Evolutionary conservation across 2,888 invertebrate species (phyloP).

Genomic region (Melinaea marsaeus): DNA sequence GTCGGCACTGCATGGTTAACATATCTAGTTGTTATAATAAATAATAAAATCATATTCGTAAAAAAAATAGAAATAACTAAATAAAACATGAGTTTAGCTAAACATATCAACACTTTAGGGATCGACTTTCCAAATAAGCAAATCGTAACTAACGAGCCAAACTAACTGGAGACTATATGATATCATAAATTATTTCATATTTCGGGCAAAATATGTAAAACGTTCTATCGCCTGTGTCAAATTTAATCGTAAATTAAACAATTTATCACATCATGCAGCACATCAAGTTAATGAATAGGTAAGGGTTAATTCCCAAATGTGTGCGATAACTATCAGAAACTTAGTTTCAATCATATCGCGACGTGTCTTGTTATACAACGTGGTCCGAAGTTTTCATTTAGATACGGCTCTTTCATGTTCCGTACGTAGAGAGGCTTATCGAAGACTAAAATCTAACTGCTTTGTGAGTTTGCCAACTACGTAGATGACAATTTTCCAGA

Average conservation of each 20-base stretch:
- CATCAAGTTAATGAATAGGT: conserved; percentile 26
- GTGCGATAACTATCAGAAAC: conserved; percentile 65
- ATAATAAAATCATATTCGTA: too few species aligned
- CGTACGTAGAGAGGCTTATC: conserved; percentile 47
- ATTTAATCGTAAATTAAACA: too few species aligned
- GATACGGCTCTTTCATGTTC: conserved; percentile 48
- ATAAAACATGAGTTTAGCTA: neutral
- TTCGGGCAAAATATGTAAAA: conserved; percentile 4
- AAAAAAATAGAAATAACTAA: too few species aligned
- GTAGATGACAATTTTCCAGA: too few species aligned
- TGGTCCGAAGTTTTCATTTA: conserved; percentile 52
- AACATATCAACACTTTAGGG: neutral
- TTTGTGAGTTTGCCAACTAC: too few species aligned
- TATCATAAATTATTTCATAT: conserved; percentile 4
- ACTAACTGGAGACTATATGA: conserved; percentile 4
- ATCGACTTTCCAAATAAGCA: conserved; percentile 5
- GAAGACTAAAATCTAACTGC: conserved; percentile 34
- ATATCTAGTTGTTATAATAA: too few species aligned
- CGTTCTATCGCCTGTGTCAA: neutral
- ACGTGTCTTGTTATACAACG: conserved; percentile 62
- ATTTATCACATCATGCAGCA: conserved; percentile 1
- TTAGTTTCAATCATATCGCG: conserved; percentile 66
- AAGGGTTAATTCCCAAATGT: conserved; percentile 54
- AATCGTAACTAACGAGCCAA: conserved; percentile 3
- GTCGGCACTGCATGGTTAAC: too few species aligned